Conservation (phyloP, 2,888 invertebrate species). For the Bembecia ichneumoniformis region DNA sequence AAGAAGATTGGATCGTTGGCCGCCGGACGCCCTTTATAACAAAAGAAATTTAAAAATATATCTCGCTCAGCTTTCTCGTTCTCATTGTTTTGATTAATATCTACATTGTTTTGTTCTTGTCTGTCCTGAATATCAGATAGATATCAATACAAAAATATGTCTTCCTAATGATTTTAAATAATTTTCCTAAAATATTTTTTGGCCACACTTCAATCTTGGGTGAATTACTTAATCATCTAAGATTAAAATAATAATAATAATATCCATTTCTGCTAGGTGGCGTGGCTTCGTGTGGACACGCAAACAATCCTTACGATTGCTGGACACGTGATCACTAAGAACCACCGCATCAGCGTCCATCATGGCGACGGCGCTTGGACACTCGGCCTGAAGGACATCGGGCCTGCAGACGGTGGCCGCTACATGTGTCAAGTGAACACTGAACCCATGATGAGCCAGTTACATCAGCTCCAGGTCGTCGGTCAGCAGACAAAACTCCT, state of each 20-base stretch:
- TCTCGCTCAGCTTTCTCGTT: no score
- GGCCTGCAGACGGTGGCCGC: slow-evolving; percentile 84
- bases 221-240: no score
- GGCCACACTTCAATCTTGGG: no score
- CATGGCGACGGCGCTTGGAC: slow-evolving; percentile 88
- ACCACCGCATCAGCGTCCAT: slow-evolving; percentile 86
- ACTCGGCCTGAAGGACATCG: slow-evolving; percentile 84
- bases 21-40: no score
- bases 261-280: slow-evolving; percentile 73
- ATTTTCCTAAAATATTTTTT: no score
- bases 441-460: slow-evolving; percentile 66
- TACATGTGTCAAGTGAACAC: slow-evolving; percentile 80
- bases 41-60: no score
- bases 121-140: no score
- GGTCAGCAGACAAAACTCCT: slow-evolving; percentile 32
- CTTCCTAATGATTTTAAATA: no score
- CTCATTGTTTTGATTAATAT: no score
- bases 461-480: slow-evolving; percentile 56
- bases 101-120: no score
- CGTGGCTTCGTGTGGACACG: slow-evolving; percentile 91
- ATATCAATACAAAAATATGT: no score
- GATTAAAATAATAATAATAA: background rate
- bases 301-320: slow-evolving; percentile 92
- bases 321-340: slow-evolving; percentile 90
- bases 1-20: no score